Base-by-base conservation (phyloP, 2,113 vertebrate genomes). In the Mesitornis unicolor region DNA sequence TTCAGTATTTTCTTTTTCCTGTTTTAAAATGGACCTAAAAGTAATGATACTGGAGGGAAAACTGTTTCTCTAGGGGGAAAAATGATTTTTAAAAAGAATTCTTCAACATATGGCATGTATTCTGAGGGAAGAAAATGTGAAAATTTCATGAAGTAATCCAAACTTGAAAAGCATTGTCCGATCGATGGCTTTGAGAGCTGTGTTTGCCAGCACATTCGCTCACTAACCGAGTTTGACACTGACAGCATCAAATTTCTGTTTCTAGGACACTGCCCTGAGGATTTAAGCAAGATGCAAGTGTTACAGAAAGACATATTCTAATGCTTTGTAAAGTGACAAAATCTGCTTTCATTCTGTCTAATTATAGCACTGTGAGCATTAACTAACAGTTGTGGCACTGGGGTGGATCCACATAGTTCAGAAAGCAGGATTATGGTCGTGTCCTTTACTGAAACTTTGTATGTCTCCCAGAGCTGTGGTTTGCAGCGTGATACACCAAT, bases 101-200 rank as follows among this genome's bases (percentile, higher is more conserved):
- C 38, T 56, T 94, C 33, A 51, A 50, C 9, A 21, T 73, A 61
- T 43, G 48, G 35, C 15, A 2, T 45, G 86, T 78, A 70, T 91
- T 86, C 45, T 71, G 56, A 67, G 64, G 68, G 45, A 70, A 53
- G 73, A 95, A 87, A 74, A 84, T 47, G 33, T 79, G 78, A 93
- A 96, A 89, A 76, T 75, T 68, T 82, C 26, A 43, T 83, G 13
- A 75, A 65, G 42, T 90, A 85, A 80, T 90, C 84, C 42, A 87
- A 79, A 85, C 17, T 84, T 81, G 51, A 33, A 51, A 71, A 80
- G 67, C 22, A 24, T 56, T 53, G 59, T 61, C 59, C 0, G 0
- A 3, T 80, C 2, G 1, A 47, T 85, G 74, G 36, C 67, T 87
- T 69, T 0, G 0, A 83, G 71, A 45, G 45, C 50, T 70, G 31